Evolutionary conservation across 2,888 invertebrate genomes (phyloP), one percentile per base, ranked within the genome.

Genomic region (Cosmia trapezina): DNA sequence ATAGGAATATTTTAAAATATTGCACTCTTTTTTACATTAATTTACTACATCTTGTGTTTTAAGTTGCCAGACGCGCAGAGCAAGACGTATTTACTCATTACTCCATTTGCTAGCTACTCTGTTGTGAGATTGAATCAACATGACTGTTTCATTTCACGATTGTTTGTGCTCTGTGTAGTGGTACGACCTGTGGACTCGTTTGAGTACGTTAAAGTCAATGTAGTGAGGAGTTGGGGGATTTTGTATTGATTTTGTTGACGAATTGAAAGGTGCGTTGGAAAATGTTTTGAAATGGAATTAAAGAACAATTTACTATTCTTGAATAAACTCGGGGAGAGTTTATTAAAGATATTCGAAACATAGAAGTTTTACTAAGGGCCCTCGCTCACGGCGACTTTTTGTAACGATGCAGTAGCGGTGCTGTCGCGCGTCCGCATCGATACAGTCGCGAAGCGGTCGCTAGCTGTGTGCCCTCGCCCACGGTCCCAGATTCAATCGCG

Each of bases 111-210:
- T 62, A 2, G 12, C 5, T 62, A 19, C n/a, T 81, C 76, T 9
- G 37, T 81, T 57, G n/a, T 47, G 43, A 53, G 53, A 59, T n/a
- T 49, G 57, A 59, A 59, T 76, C 61, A 78, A 78, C 81, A 78
- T 14, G 56, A 33, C 60, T 76, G 81, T 78, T 76, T 76, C 57
- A 54, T 69, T 59, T 81, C 53, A 76, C 49, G 76, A 62, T 63
- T 66, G 76, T 78, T 70, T 81, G 81, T 54, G 62, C 37, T 12
- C 49, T 33, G 19, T n/a, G 28, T 81, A 45, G 53, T 51, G 37
- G 9, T 33, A 45, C 49, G 5, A 61, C 76, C 54, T 62, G 57
- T 28, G 53, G 49, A 45, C 33, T 62, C 41, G 33, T 57, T 75
- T 47, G 17, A 61, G 51, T 43, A 45, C 43, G 49, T 81, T 45